Conservation (phyloP, 1,140 invertebrate species). For the Goniozus legneri region DNA sequence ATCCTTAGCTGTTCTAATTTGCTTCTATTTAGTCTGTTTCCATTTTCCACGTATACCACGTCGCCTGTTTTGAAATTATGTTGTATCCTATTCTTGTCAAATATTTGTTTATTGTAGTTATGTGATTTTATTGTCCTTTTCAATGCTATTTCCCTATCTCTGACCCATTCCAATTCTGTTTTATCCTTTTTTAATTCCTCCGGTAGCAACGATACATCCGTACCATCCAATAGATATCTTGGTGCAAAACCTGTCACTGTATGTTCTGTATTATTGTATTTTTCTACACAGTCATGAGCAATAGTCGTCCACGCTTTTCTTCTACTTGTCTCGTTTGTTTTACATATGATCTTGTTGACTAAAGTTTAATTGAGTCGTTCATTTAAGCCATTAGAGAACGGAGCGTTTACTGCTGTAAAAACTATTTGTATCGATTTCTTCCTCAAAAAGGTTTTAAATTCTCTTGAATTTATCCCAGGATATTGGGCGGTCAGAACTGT, state of each 20-base stretch:
- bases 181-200: slow-evolving; percentile 10
- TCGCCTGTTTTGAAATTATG: slow-evolving; percentile 16
- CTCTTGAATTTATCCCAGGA: slow-evolving; percentile 3
- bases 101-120: slow-evolving; percentile 22
- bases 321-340: slow-evolving; percentile 8
- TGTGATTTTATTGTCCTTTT: slow-evolving; percentile 20
- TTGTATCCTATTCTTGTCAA: slow-evolving; percentile 17
- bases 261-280: slow-evolving; percentile 15
- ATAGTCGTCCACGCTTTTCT: slow-evolving; percentile 15
- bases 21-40: slow-evolving; percentile 21
- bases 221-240: slow-evolving; percentile 11
- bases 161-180: background rate
- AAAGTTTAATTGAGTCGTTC: slow-evolving; percentile 3
- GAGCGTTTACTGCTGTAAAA: slow-evolving; percentile 8
- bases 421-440: slow-evolving; percentile 7
- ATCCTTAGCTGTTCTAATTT: slow-evolving; percentile 15
- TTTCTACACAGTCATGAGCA: slow-evolving; percentile 10
- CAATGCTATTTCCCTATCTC: slow-evolving; percentile 18
- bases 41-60: slow-evolving; percentile 23
- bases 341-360: slow-evolving; percentile 3
- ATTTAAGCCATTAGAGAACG: slow-evolving; percentile 6
- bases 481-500: slow-evolving; percentile 4
- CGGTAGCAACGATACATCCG: slow-evolving; percentile 9
- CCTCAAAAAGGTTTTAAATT: slow-evolving; percentile 6
- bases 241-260: slow-evolving; percentile 12